phyloP scores from a whole-genome alignment of 2,113 vertebrate species.

The Leptodactylus fuscus region DNA sequence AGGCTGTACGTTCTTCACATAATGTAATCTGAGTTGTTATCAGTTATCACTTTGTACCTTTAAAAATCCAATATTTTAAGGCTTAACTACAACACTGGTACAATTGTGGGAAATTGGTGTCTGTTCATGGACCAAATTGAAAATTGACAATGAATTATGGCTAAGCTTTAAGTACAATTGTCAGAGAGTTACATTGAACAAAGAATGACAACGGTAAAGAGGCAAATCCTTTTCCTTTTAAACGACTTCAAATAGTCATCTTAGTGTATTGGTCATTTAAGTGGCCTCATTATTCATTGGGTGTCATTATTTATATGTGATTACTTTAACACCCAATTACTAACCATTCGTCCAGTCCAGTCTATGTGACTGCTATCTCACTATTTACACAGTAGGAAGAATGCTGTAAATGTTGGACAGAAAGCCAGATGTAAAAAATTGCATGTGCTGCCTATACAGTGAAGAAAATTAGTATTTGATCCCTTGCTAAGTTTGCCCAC shows the following conservation, averaged over 20 bases:
- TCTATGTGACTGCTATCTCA: background rate
- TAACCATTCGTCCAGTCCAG: background rate
- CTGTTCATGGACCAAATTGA: background rate
- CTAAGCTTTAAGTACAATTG: conserved; percentile 6
- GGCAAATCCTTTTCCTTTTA: background rate
- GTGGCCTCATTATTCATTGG: background rate
- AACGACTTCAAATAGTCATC: background rate
- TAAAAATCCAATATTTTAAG: background rate
- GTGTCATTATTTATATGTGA: background rate
- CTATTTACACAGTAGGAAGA: background rate
- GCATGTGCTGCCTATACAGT: too few species aligned
- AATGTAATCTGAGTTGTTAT: conserved; percentile 26
- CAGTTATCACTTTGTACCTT: conserved; percentile 7
- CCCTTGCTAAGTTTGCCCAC: too few species aligned
- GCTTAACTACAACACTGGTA: conserved; percentile 34
- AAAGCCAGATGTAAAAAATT: too few species aligned
- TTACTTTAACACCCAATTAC: background rate
- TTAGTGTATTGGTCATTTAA: background rate
- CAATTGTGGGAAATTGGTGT: conserved; percentile 4
- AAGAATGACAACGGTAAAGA: background rate
- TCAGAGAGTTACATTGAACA: background rate
- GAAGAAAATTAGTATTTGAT: too few species aligned
- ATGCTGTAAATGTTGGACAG: too few species aligned
- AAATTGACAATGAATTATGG: background rate
- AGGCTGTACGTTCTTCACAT: background rate